phyloP scores from a whole-genome alignment of 2,888 invertebrate species.

The Troides helena region DNA sequence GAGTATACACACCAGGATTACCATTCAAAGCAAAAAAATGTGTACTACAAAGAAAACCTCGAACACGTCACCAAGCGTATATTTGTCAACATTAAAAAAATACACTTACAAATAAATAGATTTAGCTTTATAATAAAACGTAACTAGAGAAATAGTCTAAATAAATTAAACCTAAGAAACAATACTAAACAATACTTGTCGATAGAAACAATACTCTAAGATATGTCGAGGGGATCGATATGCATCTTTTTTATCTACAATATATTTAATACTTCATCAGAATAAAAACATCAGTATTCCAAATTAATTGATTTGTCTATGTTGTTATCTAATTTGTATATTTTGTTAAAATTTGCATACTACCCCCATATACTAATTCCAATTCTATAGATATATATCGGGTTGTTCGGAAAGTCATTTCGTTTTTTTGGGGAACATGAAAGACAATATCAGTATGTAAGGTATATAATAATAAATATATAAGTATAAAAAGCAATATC shows the following conservation, averaged over 20 bases:
- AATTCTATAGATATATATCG: too few relatives aligned
- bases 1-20: neutral
- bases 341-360: too few relatives aligned
- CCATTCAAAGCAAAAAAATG: slow-evolving; percentile 21
- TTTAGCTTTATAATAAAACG: slow-evolving; percentile 39
- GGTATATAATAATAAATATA: too few relatives aligned
- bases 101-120: slow-evolving; percentile 69
- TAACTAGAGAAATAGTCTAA: slow-evolving; percentile 30
- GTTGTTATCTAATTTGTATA: too few relatives aligned
- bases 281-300: neutral
- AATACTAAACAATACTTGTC: slow-evolving; percentile 17
- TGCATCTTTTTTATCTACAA: too few relatives aligned
- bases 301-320: neutral
- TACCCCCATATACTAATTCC: too few relatives aligned
- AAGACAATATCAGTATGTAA: too few relatives aligned
- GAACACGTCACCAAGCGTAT: slow-evolving; percentile 71
- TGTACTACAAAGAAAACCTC: slow-evolving; percentile 52
- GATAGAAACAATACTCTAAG: neutral
- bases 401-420: too few relatives aligned
- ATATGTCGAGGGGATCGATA: too few relatives aligned
- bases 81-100: slow-evolving; percentile 68
- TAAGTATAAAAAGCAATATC: too few relatives aligned
- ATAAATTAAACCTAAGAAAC: slow-evolving; percentile 31
- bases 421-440: too few relatives aligned
- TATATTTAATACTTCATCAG: too few relatives aligned